Conservation (phyloP, 2,113 vertebrate genomes). For the Scolopax mira region DNA sequence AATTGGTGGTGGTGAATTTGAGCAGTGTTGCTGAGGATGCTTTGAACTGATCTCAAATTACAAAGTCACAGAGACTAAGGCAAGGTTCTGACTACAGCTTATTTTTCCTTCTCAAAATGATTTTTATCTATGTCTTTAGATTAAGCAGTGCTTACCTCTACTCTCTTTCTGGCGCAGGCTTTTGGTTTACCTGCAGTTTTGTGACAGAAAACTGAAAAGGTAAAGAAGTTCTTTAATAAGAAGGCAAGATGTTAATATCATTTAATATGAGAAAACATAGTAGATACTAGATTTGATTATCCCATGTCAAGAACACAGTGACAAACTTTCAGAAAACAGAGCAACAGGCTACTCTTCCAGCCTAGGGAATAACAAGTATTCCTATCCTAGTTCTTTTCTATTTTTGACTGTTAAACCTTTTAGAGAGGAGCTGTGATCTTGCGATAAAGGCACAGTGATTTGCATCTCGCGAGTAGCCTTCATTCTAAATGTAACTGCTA, state of each 20-base stretch:
- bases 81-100: not conserved
- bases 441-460: not conserved
- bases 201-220: slow-evolving; percentile 4
- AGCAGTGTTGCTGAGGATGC: not conserved
- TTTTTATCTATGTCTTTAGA: slow-evolving; percentile 13
- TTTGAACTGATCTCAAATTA: slow-evolving; percentile 18
- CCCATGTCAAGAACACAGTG: not conserved
- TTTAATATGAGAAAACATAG: not conserved
- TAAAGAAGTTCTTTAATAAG: not conserved
- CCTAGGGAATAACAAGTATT: accelerated
- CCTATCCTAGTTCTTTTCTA: not conserved
- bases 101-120: slow-evolving; percentile 22
- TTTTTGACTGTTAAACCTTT: not conserved
- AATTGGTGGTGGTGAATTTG: slow-evolving; percentile 20
- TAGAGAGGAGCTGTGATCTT: not conserved
- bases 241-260: slow-evolving; percentile 6
- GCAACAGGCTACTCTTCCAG: not conserved
- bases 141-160: slow-evolving; percentile 14
- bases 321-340: not conserved
- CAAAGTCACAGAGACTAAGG: not conserved
- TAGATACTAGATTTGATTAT: not conserved
- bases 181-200: slow-evolving; percentile 10
- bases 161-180: not conserved
- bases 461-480: not conserved
- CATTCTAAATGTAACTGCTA: not conserved